Evolutionary conservation across 2,113 vertebrate genomes (phyloP), one percentile per base, ranked within the genome.

Genomic region (Apaloderma vittatum): DNA sequence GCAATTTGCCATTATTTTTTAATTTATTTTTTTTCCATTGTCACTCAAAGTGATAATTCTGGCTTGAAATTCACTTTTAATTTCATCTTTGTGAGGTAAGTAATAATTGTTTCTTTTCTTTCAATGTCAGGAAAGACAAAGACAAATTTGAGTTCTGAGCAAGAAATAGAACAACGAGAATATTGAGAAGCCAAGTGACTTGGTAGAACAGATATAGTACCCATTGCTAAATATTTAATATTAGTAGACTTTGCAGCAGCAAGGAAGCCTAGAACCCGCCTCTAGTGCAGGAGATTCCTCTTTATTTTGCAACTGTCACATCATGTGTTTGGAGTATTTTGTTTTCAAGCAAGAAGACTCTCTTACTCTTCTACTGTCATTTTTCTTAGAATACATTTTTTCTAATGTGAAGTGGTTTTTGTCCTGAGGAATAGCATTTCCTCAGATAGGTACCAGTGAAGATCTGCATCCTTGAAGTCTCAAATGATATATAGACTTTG

Each of bases 121-220:
- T 88, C 76, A 30, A 24, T 58, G 88, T 72, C 83, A 84, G 49
- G 57, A 94, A 94, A 87, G 96, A 93, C 72, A 86, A 68, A 81
- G 92, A 95, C 32, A 73, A 72, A 95, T 96, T 85, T 49, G 40
- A 78, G 52, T 74, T 91, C 91, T 66, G 54, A 54, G 73, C 36
- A 91, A 97, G 94, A 95, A 97, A 87, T 94, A 95, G 96, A 92
- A 92, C 21, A 18, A 74, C 0, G 81, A 89, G 70, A 91, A 71
- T 91, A 89, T 2, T 78, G 88, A 92, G 75, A 78, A 89, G 65
- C 61, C 36, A 65, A 92, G 88, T 46, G 67, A 71, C 63, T 88
- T 55, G 30, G 20, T 43, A 70, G 91, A 89, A 76, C 14, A 5
- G 45, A 96, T 94, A 78, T 87, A 96, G 91, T 54, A 91, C n/a